phyloP scores from a whole-genome alignment of 2,113 vertebrate genomes.

The Furnarius figulus region DNA sequence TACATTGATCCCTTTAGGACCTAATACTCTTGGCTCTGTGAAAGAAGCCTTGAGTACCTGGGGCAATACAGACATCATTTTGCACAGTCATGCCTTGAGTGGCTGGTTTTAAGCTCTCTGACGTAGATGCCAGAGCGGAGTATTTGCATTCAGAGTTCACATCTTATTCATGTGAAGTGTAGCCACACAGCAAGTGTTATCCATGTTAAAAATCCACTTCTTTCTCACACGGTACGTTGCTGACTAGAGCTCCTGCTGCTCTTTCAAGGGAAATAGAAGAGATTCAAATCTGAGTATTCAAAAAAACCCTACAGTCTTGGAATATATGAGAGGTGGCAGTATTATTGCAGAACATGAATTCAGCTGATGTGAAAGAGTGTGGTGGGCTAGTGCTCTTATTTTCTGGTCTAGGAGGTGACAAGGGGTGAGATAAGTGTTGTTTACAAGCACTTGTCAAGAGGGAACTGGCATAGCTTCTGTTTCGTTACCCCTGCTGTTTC shows the following conservation, averaged over 20 bases:
- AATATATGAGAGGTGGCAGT: background rate
- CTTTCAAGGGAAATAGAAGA: background rate
- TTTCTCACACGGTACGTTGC: accelerated
- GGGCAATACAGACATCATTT: background rate
- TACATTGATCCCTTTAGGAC: background rate
- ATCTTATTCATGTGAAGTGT: background rate
- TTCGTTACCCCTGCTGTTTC: background rate
- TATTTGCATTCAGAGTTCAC: background rate
- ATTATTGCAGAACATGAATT: background rate
- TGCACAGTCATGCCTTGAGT: background rate
- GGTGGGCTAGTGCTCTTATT: background rate
- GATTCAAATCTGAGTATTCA: background rate
- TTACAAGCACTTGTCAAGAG: background rate
- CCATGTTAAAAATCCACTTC: background rate
- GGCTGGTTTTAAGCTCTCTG: background rate
- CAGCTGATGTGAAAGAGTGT: background rate
- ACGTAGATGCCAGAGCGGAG: accelerated
- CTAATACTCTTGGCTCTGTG: background rate
- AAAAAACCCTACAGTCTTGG: background rate
- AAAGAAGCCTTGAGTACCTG: background rate
- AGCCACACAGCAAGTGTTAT: background rate
- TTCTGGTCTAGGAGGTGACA: background rate
- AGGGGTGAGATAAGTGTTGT: background rate
- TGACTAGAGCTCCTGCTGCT: slow-evolving; percentile 1
- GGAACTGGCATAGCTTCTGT: background rate